Conservation (phyloP, 2,888 invertebrate genomes). For the Acronicta leporina region DNA sequence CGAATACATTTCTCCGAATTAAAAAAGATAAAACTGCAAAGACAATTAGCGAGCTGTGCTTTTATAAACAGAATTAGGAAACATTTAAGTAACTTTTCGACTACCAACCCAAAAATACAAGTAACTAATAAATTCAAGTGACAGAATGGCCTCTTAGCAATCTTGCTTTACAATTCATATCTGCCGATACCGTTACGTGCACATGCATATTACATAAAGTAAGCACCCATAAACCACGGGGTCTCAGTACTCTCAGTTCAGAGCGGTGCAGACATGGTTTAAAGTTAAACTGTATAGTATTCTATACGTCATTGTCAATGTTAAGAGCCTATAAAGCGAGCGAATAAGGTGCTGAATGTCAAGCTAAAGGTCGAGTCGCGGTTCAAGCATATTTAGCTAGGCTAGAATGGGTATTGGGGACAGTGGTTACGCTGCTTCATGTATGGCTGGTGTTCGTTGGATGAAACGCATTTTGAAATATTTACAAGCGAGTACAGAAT, state of each 20-base stretch:
- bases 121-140: conserved; percentile 9
- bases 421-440: conserved; percentile 17
- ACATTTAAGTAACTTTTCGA: neutral
- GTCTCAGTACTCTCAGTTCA: conserved; percentile 27
- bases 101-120: conserved; percentile 4
- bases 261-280: conserved; percentile 34
- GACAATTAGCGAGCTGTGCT: too few species aligned
- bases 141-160: conserved; percentile 10
- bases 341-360: conserved; percentile 53
- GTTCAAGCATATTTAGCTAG: conserved; percentile 42
- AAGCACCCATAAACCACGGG: conserved; percentile 37
- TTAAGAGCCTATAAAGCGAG: conserved; percentile 46
- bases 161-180: conserved; percentile 31
- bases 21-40: too few species aligned
- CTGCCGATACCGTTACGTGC: conserved; percentile 33
- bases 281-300: conserved; percentile 25
- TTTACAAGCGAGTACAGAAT: neutral
- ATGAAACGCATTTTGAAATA: conserved; percentile 3
- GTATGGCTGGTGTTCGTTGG: neutral
- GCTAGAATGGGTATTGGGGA: conserved; percentile 36
- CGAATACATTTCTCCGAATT: too few species aligned
- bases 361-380: conserved; percentile 45
- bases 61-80: neutral
- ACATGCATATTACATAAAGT: conserved; percentile 31
- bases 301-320: conserved; percentile 57